A percentile compares a stretch with the other conserved stretches of the same genome.
Conservation (phyloP, 2,888 invertebrate genomes). For the Andrena marginata region DNA sequence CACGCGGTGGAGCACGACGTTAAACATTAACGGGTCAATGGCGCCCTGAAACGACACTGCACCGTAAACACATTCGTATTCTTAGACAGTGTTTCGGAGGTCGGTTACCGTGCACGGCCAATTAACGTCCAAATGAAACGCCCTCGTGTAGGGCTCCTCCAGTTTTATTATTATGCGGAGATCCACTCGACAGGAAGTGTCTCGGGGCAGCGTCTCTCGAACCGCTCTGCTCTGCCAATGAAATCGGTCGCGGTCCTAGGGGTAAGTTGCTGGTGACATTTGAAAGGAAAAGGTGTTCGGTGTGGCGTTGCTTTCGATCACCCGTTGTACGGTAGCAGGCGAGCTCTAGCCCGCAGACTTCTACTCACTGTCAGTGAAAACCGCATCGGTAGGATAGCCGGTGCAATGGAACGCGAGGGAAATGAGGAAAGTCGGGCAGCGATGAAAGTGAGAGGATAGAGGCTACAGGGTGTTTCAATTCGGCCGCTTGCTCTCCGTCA, state of each 20-base stretch:
- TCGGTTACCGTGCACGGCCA: conserved; percentile 60
- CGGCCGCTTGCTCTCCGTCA: conserved; percentile 31
- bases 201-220: conserved; percentile 1
- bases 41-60: conserved; percentile 62
- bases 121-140: conserved; percentile 67
- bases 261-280: too few species aligned
- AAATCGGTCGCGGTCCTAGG: conserved; percentile 3
- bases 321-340: conserved; percentile 43
- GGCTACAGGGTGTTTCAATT: conserved; percentile 68
- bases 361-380: conserved; percentile 74
- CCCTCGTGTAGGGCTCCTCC: conserved; percentile 26
- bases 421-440: conserved; percentile 79
- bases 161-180: conserved; percentile 38
- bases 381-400: conserved; percentile 66
- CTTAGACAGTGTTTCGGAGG: conserved; percentile 69
- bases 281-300: too few species aligned
- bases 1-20: conserved; percentile 33
- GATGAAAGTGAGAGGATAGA: conserved; percentile 77
- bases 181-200: conserved; percentile 38
- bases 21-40: conserved; percentile 71
- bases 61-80: conserved; percentile 71
- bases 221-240: conserved; percentile 2
- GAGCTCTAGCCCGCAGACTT: conserved; percentile 55
- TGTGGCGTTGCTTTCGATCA: conserved; percentile 26
- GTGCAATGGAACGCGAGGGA: conserved; percentile 71